Base-by-base conservation (phyloP, 1,140 invertebrate species). In the Pogonomyrmex barbatus region DNA sequence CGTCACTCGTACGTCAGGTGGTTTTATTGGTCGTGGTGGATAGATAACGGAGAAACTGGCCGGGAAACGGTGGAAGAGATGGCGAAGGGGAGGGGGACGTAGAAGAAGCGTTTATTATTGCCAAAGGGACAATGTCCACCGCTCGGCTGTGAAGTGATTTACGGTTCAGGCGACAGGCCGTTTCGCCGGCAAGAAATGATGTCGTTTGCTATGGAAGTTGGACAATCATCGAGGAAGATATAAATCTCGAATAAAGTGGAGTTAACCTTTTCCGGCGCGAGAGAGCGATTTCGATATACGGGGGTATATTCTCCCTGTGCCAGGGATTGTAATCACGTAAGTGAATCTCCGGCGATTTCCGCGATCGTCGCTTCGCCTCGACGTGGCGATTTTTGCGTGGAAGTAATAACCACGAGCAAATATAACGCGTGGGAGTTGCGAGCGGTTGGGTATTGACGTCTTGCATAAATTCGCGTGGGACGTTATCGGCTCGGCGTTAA, bases 191-290 rank as follows among this genome's bases (percentile, higher is more conserved):
- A 58, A 81, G 78, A 81, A 70, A 81, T 65, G 65, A 56, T 45
- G 65, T 81, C 78, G 65, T 81, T 70, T 68, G 62, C 78, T 9
- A 60, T 36, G 78, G 63, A 70, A 70, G 54, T 50, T 24, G 63
- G 47, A 70, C 78, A 50, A 81, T 81, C 63, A 81, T 81, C 79
- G 79, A 60, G 79, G 52, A 73, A 82, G 67, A 71, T 82, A 82
- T 82, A 82, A 82, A 82, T 82, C 77, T 65, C 54, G 39, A 30
- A 50, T 60, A 71, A 79, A 79, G 62, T 67, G 47, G 78, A 70
- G 52, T 82, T 82, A 73, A 82, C 30, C 52, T 71, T 82, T 60
- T 82, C 67, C 54, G 30, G 67, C 63, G 24, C 24, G 30, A 47
- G 42, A 14, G 45, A 30, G 36, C 12, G 54, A 45, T 82, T 82